phyloP scores from a whole-genome alignment of 2,888 invertebrate species.

The Plagodis dolabraria region DNA sequence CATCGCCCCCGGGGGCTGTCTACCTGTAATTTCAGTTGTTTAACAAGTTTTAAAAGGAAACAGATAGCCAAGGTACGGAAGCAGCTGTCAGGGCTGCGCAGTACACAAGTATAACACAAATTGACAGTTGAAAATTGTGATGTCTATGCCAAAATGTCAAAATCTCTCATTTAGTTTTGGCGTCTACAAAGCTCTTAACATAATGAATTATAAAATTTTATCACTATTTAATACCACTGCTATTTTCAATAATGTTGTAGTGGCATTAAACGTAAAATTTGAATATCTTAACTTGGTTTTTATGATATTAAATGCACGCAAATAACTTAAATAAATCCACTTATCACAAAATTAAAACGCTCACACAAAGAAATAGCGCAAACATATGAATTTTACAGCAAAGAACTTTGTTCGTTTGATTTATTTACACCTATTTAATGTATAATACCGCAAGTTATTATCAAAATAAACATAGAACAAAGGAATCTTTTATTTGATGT shows the following conservation, averaged over 20 bases:
- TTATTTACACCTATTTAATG: conserved; percentile 12
- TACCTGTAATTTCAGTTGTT: conserved; percentile 27
- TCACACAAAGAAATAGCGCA: conserved; percentile 1
- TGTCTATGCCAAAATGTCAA: too few relatives aligned
- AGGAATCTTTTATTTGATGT: conserved; percentile 1
- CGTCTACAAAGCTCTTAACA: too few relatives aligned
- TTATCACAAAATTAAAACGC: neutral
- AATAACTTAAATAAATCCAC: neutral
- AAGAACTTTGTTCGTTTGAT: conserved; percentile 11
- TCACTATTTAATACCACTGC: too few relatives aligned
- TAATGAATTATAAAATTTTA: too few relatives aligned
- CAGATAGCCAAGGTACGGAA: conserved; percentile 38
- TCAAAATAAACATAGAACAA: conserved; percentile 9
- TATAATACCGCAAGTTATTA: conserved; percentile 6
- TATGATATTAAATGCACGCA: too few relatives aligned
- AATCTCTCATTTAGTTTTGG: too few relatives aligned
- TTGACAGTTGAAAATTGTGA: neutral
- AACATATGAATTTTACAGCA: conserved; percentile 8
- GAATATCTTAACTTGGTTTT: too few relatives aligned
- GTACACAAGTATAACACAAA: conserved; percentile 1
- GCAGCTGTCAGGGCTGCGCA: conserved; percentile 39
- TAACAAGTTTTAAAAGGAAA: conserved; percentile 41
- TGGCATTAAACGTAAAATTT: too few relatives aligned
- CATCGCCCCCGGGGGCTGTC: conserved; percentile 15
- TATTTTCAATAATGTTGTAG: too few relatives aligned